Evolutionary conservation across 1,140 invertebrate species (phyloP), one percentile per base, ranked within the genome.

Genomic region (Battus philenor): DNA sequence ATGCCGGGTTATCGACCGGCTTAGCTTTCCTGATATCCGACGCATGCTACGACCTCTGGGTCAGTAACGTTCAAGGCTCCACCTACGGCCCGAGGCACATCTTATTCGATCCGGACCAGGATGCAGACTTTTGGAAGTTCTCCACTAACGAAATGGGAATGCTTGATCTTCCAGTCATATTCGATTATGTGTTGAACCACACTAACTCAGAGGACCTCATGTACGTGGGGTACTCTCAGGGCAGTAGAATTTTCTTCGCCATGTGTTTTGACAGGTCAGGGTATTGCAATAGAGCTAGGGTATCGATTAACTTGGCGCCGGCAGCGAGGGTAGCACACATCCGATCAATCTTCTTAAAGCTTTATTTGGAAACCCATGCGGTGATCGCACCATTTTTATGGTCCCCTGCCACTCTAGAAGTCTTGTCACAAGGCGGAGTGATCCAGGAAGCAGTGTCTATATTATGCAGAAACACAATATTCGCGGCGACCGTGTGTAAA

Each of bases 1-100:
- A 92, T 2, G 76, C 88, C 22, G 89, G 90, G 12, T 90, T 90
- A 3, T 70, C 87, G 9, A 90, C 91, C 53, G 88, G 87, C 1
- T 61, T 94, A 4, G 93, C 91, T 59, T 70, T 86, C 47, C 71
- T 90, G 10, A 70, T 94, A 36, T 89, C 91, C 1, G 92, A 94
- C 62, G 87, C 87, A 1, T 93, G 93, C 1, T 93, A 91, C 49
- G 94, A 95, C 73, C 90, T 95, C n/a, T 94, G 92, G 92, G 59
- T 93, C 43, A 90, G 90, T 0, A 94, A 94, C 62, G 82, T 86
- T 4, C 81, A 93, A 44, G 92, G 92, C 1, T 93, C 90, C 51
- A 75, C 71, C 9, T 92, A 93, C 61, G 90, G 89, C 1, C 82
- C 86, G 46, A 79, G 83, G 44, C 90, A 91, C 65, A 66, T 76